Conservation (phyloP, 2,113 vertebrate species). For the Agapornis roseicollis region DNA sequence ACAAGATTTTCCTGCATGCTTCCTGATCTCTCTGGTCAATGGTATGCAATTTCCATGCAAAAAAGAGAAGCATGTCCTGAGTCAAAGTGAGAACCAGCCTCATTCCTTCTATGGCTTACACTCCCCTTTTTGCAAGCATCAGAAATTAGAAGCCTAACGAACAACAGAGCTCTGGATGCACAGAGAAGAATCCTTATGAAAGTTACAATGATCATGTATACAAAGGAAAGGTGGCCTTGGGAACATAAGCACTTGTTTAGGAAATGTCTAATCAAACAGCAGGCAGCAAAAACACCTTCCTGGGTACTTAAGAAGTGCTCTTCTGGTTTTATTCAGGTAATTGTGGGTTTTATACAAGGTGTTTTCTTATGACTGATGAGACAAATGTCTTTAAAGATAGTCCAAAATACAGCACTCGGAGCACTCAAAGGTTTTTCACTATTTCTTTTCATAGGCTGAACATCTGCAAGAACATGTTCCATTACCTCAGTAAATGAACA, state of each 20-base stretch:
- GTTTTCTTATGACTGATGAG: neutral
- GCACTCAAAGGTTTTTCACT: neutral
- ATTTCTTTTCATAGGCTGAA: neutral
- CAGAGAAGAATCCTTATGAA: neutral
- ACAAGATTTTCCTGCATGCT: rapidly evolving
- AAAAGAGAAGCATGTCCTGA: neutral
- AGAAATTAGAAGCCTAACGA: neutral
- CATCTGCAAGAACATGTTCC: neutral
- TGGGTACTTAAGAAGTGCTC: neutral
- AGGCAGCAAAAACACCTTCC: neutral
- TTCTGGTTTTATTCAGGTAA: neutral
- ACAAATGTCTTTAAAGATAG: neutral
- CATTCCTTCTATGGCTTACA: neutral
- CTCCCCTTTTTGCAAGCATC: neutral
- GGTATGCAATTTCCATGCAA: neutral
- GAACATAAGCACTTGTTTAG: neutral
- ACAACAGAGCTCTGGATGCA: neutral
- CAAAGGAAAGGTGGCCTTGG: neutral
- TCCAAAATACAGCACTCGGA: neutral
- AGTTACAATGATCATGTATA: neutral
- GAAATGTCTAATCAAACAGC: neutral
- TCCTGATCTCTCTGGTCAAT: neutral
- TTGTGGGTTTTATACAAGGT: neutral
- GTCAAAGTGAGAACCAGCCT: neutral
- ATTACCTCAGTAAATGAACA: neutral